Conservation (phyloP, 64 coral and sea anemone genomes). For the Acropora yongei region DNA sequence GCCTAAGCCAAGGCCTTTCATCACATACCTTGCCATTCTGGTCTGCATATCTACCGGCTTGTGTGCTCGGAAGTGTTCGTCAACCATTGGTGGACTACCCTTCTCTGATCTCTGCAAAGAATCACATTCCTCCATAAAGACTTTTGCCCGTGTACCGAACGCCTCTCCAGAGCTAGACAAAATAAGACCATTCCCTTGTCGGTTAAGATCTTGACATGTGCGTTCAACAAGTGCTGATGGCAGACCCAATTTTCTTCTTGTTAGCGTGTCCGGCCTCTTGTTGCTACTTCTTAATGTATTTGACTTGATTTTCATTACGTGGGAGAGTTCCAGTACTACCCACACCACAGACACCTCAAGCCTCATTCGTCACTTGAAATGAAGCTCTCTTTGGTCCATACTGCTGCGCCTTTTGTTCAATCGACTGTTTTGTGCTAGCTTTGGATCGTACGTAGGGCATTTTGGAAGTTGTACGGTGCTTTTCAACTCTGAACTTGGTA, state of each 20-base stretch:
- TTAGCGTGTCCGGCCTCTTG: neutral
- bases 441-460: too few relatives aligned
- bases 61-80: neutral
- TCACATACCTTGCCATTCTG: conserved; percentile 26
- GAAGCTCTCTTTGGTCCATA: neutral
- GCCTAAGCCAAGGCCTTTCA: conserved; percentile 51
- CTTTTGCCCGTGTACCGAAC: conserved; percentile 5
- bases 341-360: neutral
- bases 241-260: conserved; percentile 12
- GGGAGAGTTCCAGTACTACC: neutral
- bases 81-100: conserved; percentile 10
- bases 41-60: conserved; percentile 35
- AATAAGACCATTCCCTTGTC: conserved; percentile 26
- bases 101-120: conserved; percentile 20
- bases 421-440: neutral
- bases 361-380: neutral
- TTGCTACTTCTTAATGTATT: neutral
- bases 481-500: too few relatives aligned
- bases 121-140: conserved; percentile 30
- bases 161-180: conserved; percentile 48
- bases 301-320: conserved; percentile 6
- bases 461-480: too few relatives aligned
- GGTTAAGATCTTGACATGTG: conserved; percentile 42
- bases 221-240: neutral
- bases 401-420: neutral